phyloP scores from a whole-genome alignment of 2,113 vertebrate species.

The Nyctibius bracteatus region DNA sequence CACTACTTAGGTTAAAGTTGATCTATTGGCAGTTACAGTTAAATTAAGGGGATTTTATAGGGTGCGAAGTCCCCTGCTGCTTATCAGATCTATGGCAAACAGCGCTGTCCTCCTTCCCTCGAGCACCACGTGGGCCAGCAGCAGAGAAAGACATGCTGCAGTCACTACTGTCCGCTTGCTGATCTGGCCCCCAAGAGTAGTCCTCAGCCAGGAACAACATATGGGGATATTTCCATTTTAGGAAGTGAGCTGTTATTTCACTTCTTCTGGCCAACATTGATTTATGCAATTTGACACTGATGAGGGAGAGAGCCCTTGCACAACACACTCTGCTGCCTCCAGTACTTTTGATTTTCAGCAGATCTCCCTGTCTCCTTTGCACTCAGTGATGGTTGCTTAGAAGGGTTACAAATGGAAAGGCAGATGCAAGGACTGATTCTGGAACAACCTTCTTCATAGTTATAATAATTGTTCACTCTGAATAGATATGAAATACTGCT shows the following conservation, averaged over 20 bases:
- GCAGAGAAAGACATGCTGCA: not conserved
- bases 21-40: not conserved
- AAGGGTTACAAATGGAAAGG: not conserved
- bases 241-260: not conserved
- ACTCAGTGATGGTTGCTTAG: not conserved
- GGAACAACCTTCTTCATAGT: not conserved
- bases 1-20: not conserved
- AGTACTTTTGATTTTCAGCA: not conserved
- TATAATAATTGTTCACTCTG: too few species aligned
- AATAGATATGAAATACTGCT: not conserved
- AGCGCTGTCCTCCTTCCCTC: not conserved
- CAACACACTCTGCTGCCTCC: not conserved
- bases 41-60: not conserved
- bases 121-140: not conserved
- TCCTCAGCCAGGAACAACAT: not conserved
- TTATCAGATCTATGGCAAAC: not conserved
- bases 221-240: not conserved
- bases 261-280: not conserved
- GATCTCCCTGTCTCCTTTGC: not conserved
- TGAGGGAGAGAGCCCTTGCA: not conserved
- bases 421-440: not conserved
- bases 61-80: not conserved
- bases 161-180: not conserved
- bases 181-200: not conserved
- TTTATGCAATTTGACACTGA: not conserved